Conservation (phyloP, 2,113 vertebrate species). For the Pollachius pollachius region DNA sequence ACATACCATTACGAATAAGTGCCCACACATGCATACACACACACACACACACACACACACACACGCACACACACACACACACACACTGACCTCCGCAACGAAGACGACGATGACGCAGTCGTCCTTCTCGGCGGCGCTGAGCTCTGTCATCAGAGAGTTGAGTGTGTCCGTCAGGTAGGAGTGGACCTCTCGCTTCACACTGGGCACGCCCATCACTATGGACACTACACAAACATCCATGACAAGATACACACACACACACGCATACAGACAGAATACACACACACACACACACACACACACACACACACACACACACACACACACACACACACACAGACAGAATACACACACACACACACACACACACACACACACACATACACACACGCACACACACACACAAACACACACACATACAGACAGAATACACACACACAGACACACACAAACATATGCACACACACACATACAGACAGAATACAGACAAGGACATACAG, state of each 20-base stretch:
- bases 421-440: too few relatives aligned
- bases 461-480: conserved; percentile 12
- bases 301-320: too few relatives aligned
- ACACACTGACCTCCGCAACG: conserved; percentile 85
- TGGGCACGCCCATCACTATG: conserved; percentile 96
- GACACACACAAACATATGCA: conserved; percentile 7
- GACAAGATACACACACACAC: conserved; percentile 12
- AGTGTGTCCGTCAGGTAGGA: conserved; percentile 95
- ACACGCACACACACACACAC: conserved; percentile 24
- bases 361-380: too few relatives aligned
- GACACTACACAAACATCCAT: conserved; percentile 77
- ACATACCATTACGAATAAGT: conserved; percentile 8
- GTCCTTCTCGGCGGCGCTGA: conserved; percentile 88
- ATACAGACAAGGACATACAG: conserved; percentile 12
- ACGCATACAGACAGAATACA: conserved; percentile 19
- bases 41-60: conserved; percentile 24
- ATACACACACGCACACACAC: too few relatives aligned
- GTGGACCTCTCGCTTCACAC: conserved; percentile 94
- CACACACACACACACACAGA: too few relatives aligned
- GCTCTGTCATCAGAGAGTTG: conserved; percentile 93
- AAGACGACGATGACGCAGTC: conserved; percentile 96
- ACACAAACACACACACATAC: too few relatives aligned
- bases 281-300: too few relatives aligned
- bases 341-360: too few relatives aligned
- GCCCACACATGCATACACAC: conserved; percentile 16